These are phyloP conservation scores for Triplophysa tibetana DNA, from an alignment of 2,113 vertebrate genomes.

Conservation along the genomic window DNA sequence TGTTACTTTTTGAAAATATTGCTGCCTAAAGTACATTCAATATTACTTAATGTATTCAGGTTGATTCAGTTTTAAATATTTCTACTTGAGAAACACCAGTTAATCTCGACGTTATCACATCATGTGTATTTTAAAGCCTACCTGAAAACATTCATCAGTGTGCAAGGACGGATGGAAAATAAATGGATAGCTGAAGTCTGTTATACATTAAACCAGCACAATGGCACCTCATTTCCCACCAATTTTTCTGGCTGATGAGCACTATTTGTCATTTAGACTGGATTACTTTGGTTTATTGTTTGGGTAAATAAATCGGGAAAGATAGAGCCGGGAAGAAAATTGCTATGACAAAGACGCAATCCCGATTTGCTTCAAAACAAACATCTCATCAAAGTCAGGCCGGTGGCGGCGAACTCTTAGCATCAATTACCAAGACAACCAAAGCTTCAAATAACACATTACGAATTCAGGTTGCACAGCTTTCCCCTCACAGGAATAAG, in stretches of 20 bases:
- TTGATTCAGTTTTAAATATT: not conserved
- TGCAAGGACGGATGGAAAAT: not conserved
- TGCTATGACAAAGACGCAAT: conserved; percentile 56
- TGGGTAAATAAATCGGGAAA: conserved; percentile 51
- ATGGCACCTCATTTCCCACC: conserved; percentile 20
- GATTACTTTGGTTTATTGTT: conserved; percentile 40
- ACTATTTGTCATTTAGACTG: conserved; percentile 29
- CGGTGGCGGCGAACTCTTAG: conserved; percentile 46
- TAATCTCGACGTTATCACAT: not conserved
- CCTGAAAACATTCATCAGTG: not conserved
- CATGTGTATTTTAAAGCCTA: not conserved
- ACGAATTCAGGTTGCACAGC: not conserved
- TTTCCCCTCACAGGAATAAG: not conserved
- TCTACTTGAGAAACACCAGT: not conserved
- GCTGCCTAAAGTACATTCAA: no score
- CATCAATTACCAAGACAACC: conserved; percentile 34
- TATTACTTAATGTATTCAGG: not conserved
- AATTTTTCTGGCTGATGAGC: conserved; percentile 35
- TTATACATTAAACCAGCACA: conserved; percentile 34
- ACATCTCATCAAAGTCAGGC: conserved; percentile 53
- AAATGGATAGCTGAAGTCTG: conserved; percentile 24
- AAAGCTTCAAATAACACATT: conserved; percentile 32
- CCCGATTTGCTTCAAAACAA: conserved; percentile 53
- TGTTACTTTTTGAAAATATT: no score
- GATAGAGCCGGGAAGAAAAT: conserved; percentile 48